Conservation (phyloP, 1,140 invertebrate species). For the Aphelenchoides besseyi region DNA sequence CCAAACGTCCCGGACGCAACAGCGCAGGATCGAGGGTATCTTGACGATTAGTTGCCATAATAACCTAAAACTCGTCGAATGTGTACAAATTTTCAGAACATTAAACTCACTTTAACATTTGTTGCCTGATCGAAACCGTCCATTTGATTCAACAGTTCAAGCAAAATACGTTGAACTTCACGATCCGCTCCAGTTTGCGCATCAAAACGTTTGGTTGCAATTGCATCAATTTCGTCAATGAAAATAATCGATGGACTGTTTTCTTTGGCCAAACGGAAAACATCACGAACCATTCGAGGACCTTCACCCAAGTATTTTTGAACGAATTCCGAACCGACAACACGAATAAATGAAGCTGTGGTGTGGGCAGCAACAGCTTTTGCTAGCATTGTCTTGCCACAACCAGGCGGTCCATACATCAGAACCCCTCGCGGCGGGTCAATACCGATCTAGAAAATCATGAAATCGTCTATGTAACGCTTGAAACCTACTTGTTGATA, state of each 20-base stretch:
- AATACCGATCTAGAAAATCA: constrained; percentile 61
- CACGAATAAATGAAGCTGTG: constrained; percentile 77
- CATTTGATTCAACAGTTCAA: constrained; percentile 98
- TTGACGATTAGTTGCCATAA: constrained; percentile 98
- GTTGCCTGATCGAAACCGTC: constrained; percentile 99
- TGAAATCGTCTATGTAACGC: background rate
- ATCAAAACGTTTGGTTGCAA: constrained; percentile 58
- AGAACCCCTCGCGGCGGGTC: constrained; percentile 89
- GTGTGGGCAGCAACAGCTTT: constrained; percentile 96
- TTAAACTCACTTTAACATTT: constrained; percentile 83
- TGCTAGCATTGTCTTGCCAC: constrained; percentile 96
- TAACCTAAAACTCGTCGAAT: constrained; percentile 71
- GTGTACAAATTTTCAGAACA: background rate
- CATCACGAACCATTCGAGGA: constrained; percentile 96
- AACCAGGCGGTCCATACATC: constrained; percentile 94
- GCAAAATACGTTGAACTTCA: constrained; percentile 94
- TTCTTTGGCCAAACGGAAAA: constrained; percentile 96
- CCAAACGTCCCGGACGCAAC: constrained; percentile 88
- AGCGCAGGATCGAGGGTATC: constrained; percentile 97
- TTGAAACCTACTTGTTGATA: constrained; percentile 97
- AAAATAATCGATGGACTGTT: constrained; percentile 95
- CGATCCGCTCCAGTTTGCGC: constrained; percentile 81
- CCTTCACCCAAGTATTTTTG: constrained; percentile 96
- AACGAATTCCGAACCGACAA: constrained; percentile 98
- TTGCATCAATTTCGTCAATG: constrained; percentile 57